Conservation (phyloP, 2,113 vertebrate species). For the Oenanthe melanoleuca region DNA sequence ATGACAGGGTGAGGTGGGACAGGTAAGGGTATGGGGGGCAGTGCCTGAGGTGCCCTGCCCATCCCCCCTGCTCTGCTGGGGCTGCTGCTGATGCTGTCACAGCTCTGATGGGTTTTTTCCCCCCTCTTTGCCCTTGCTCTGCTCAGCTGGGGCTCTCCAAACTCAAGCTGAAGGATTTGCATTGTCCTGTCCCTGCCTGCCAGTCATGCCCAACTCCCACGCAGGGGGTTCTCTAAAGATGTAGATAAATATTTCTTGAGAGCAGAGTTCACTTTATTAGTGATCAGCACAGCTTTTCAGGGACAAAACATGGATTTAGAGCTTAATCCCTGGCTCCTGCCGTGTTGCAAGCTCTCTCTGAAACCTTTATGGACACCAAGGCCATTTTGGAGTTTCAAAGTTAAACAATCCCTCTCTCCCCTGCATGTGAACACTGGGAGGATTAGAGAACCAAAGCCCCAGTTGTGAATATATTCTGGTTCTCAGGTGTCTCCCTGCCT, state of each 20-base stretch:
- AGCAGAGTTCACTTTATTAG: background rate
- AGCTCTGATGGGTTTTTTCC: background rate
- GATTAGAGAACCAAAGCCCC: background rate
- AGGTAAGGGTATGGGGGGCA: accelerated
- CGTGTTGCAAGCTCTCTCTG: background rate
- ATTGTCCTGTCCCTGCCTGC: background rate
- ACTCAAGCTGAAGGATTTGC: background rate
- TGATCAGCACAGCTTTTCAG: background rate
- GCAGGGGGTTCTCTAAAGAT: background rate
- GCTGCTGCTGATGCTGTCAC: background rate
- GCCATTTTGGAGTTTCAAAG: slow-evolving; percentile 2
- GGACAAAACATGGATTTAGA: slow-evolving; percentile 31
- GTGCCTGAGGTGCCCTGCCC: background rate
- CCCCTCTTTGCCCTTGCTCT: background rate
- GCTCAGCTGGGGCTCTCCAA: background rate
- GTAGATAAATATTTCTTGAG: background rate
- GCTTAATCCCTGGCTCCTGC: slow-evolving; percentile 23
- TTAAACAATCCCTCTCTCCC: background rate
- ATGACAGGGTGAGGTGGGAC: accelerated
- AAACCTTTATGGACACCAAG: background rate
- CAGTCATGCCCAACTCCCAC: background rate
- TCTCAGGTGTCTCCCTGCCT: background rate
- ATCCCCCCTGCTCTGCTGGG: background rate
- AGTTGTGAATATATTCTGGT: background rate
- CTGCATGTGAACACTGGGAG: background rate